phyloP scores from a whole-genome alignment of 2,113 vertebrate genomes.

The Conger conger region DNA sequence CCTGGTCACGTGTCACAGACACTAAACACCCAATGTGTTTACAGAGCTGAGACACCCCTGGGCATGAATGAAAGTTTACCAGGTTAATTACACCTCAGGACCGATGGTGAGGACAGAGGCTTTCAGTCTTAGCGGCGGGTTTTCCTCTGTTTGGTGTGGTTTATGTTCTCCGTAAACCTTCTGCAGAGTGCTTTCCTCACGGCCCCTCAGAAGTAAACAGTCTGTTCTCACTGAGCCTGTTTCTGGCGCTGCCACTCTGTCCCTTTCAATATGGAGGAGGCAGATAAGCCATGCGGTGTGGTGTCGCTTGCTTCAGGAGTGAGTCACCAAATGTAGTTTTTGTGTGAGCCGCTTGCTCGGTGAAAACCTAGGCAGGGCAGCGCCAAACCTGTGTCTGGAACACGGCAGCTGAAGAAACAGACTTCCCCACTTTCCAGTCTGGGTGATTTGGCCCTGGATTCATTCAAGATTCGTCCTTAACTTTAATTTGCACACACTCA shows the following conservation, averaged over 20 bases:
- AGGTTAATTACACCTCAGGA: background rate
- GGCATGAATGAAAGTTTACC: background rate
- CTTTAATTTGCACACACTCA: no score
- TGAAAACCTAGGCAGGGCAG: background rate
- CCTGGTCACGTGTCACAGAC: background rate
- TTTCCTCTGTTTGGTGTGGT: constrained; percentile 39
- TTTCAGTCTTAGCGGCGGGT: constrained; percentile 42
- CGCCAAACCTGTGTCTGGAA: background rate
- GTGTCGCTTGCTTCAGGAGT: background rate
- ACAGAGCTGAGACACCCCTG: no score
- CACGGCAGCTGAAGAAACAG: background rate
- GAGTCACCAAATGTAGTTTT: background rate
- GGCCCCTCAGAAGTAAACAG: background rate
- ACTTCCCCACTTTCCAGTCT: background rate
- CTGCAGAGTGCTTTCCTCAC: background rate
- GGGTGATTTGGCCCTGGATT: no score
- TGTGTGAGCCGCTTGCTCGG: background rate
- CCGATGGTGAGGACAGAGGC: constrained; percentile 45
- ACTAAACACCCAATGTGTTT: constrained; percentile 6
- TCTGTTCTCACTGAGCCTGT: background rate
- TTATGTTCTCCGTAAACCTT: constrained; percentile 37
- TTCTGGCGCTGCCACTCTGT: background rate
- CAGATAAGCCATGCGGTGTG: background rate
- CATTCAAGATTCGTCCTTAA: no score
- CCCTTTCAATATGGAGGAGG: background rate